Percentiles rank a stretch among this genome's conserved stretches.
Evolutionary conservation across 2,797 vertebrate species (phyloP).

Genomic region (Tragelaphus oryx): DNA sequence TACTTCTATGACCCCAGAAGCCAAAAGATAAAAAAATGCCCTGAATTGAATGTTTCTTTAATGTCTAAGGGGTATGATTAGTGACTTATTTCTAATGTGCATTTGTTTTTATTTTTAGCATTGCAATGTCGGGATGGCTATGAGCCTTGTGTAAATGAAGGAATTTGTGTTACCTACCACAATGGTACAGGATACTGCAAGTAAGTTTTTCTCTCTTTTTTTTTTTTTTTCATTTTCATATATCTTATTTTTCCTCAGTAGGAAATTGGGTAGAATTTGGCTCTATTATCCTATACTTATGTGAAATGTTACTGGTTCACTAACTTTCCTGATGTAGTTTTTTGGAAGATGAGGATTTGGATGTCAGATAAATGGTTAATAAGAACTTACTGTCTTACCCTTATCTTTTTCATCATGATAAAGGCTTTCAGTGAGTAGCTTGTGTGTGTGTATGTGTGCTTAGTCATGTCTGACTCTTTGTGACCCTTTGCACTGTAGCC

Average conservation of each 20-base stretch:
- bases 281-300: not conserved
- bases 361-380: not conserved
- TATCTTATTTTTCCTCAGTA: not conserved
- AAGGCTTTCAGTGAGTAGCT: not conserved
- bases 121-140: slow-evolving; percentile 91
- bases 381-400: not conserved
- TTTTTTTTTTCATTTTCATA: not conserved
- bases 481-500: not conserved
- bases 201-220: slow-evolving; percentile 81
- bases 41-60: not conserved
- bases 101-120: slow-evolving; percentile 83
- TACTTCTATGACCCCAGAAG: not conserved
- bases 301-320: not conserved
- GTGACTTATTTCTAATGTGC: slow-evolving; percentile 49
- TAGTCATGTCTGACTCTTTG: not conserved
- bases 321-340: not conserved
- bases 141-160: slow-evolving; percentile 92
- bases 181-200: slow-evolving; percentile 94
- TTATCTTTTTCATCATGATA: slow-evolving; percentile 4
- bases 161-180: slow-evolving; percentile 86
- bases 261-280: not conserved
- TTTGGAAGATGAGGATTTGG: not conserved
- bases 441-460: not conserved
- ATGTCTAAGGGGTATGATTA: not conserved
- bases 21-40: not conserved